Conservation (phyloP, 2,888 invertebrate genomes). For the Dendrolimus houi region DNA sequence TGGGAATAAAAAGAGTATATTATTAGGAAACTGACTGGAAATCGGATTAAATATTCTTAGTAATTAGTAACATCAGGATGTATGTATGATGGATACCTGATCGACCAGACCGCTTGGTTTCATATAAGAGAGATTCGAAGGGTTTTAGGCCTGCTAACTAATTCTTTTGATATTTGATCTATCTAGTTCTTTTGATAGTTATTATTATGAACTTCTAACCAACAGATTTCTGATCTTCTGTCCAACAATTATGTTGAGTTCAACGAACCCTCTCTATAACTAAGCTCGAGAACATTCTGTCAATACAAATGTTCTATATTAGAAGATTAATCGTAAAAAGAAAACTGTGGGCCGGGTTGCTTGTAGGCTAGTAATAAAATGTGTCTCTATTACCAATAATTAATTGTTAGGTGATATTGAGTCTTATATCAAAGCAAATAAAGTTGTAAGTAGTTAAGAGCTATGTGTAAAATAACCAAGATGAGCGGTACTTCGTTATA, state of each 20-base stretch:
- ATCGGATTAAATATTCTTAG: no score
- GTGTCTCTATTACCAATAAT: conserved; percentile 1
- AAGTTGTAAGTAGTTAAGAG: conserved; percentile 21
- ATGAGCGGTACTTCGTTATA: conserved; percentile 16
- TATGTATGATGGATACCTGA: no score
- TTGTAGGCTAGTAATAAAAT: conserved; percentile 3
- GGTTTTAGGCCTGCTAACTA: no score
- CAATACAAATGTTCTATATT: neutral
- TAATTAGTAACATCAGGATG: no score
- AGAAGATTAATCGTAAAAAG: neutral
- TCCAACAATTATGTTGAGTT: neutral
- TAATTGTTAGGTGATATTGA: neutral
- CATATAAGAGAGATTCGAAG: no score
- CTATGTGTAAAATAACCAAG: conserved; percentile 48
- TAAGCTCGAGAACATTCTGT: neutral
- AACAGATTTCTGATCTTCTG: neutral
- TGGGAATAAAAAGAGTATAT: no score
- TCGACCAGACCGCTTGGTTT: no score
- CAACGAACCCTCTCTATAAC: neutral
- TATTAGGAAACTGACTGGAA: no score
- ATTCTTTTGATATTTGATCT: no score
- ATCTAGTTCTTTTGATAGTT: no score
- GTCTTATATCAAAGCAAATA: conserved; percentile 3
- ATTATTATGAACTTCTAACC: no score
- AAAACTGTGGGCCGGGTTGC: neutral